phyloP scores from a whole-genome alignment of 2,888 invertebrate species.

The Cynaeus angustus region DNA sequence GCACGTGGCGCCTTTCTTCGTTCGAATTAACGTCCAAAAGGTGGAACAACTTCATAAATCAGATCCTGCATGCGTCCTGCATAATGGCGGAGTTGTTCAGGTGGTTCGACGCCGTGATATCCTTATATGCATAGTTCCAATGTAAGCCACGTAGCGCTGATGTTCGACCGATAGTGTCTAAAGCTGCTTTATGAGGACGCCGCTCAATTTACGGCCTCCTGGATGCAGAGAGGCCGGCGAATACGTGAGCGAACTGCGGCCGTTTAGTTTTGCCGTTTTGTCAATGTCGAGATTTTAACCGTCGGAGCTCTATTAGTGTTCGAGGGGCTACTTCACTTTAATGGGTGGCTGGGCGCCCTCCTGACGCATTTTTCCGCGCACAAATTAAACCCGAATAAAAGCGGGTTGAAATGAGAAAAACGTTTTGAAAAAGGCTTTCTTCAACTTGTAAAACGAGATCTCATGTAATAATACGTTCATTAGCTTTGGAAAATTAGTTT shows the following conservation, averaged over 20 bases:
- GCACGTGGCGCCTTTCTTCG: conserved; percentile 4
- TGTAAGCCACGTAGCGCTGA: conserved; percentile 70
- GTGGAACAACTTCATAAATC: conserved; percentile 50
- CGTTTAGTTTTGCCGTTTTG: conserved; percentile 65
- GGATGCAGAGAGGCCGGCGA: conserved; percentile 62
- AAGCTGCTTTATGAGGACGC: conserved; percentile 69
- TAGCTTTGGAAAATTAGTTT: too few relatives aligned
- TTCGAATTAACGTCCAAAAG: conserved; percentile 44
- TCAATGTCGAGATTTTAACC: conserved; percentile 68
- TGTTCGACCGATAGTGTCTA: conserved; percentile 70
- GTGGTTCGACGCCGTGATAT: conserved; percentile 53
- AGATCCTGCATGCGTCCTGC: conserved; percentile 53
- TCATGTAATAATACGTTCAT: too few relatives aligned
- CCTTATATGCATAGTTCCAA: conserved; percentile 67
- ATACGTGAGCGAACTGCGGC: conserved; percentile 68
- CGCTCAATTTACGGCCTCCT: conserved; percentile 68
- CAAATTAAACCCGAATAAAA: conserved; percentile 12
- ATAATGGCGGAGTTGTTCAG: conserved; percentile 52
- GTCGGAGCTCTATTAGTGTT: conserved; percentile 58
- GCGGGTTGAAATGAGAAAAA: background rate
- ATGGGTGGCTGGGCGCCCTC: conserved; percentile 57
- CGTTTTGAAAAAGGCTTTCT: too few relatives aligned
- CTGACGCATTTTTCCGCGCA: conserved; percentile 54
- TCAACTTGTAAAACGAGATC: too few relatives aligned
- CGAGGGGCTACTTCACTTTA: conserved; percentile 59